Conservation (phyloP, 2,113 vertebrate genomes). For the Apodemus sylvaticus region DNA sequence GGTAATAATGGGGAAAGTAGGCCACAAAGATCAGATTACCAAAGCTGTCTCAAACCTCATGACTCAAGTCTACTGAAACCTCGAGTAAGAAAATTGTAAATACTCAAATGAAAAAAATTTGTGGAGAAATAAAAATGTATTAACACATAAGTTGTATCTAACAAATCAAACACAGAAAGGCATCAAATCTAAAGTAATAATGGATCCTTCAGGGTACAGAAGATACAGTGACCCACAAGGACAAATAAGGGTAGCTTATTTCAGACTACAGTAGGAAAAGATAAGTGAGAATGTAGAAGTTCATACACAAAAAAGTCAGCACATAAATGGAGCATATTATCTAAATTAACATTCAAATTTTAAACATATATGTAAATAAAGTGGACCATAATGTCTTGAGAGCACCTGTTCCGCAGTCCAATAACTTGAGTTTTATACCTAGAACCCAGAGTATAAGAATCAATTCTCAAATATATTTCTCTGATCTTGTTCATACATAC, state of each 20-base stretch:
- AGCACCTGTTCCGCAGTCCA: neutral
- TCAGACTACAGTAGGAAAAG: neutral
- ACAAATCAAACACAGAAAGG: neutral
- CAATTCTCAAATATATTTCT: neutral
- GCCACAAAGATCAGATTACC: neutral
- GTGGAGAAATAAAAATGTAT: neutral
- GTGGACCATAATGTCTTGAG: neutral
- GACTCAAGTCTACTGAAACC: neutral
- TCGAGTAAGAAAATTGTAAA: neutral
- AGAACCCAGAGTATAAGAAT: neutral
- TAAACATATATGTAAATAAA: neutral
- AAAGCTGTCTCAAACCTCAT: neutral
- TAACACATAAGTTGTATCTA: neutral
- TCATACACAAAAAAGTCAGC: neutral
- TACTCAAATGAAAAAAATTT: neutral
- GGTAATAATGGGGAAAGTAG: neutral
- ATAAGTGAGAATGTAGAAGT: neutral
- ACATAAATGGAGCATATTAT: neutral
- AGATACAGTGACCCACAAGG: neutral
- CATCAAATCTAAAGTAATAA: neutral
- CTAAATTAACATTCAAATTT: neutral
- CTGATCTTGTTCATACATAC: neutral
- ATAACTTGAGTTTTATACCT: neutral
- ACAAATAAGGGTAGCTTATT: neutral
- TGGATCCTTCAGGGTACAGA: neutral